Evolutionary conservation across 2,113 vertebrate genomes (phyloP), one percentile per base, ranked within the genome.

Genomic region (Microcebus tavaratra): DNA sequence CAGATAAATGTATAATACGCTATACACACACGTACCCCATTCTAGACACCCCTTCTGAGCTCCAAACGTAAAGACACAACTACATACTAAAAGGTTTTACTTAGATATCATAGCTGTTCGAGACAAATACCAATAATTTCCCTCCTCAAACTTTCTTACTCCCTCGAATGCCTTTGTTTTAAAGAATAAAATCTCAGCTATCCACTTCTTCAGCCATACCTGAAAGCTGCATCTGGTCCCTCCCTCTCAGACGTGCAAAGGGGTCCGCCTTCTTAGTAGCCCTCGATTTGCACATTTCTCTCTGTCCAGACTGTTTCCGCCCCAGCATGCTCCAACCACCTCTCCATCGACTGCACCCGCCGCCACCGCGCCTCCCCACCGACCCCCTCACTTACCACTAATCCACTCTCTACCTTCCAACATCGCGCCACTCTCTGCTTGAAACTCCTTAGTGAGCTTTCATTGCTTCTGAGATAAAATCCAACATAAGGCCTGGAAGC

Each of bases 321-420:
- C 5, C 15, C 6, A 6, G 0, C 55, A 39, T 1, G 3, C 0
- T 0, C 0, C 2, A 6, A 15, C 23, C 63, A 2, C 57, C 45
- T 53, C 21, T 29, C 53, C 17, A 11, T 5, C 5, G 3, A 39
- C 31, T 3, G 7, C 3, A 36, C 1, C 2, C 4, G 7, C 70
- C 6, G 5, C 31, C 23, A 6, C n/a, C 12, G 8, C 2, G 48
- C 14, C 25, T 48, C 48, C 53, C 12, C 20, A 6, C 13, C 36
- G 21, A 53, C 55, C 29, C 0, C 9, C 25, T 23, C 1, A 0
- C 36, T 67, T 61, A 31, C 36, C 8, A 10, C 27, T 75, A 42
- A 36, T 23, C 23, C 36, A 8, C 36, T 18, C 21, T 59, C 5
- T 17, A 17, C 39, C 36, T 27, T 15, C 2, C 9, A 6, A 14